Evolutionary conservation across 2,888 invertebrate genomes (phyloP), one percentile per base, ranked within the genome.

Genomic region (Allacma fusca): DNA sequence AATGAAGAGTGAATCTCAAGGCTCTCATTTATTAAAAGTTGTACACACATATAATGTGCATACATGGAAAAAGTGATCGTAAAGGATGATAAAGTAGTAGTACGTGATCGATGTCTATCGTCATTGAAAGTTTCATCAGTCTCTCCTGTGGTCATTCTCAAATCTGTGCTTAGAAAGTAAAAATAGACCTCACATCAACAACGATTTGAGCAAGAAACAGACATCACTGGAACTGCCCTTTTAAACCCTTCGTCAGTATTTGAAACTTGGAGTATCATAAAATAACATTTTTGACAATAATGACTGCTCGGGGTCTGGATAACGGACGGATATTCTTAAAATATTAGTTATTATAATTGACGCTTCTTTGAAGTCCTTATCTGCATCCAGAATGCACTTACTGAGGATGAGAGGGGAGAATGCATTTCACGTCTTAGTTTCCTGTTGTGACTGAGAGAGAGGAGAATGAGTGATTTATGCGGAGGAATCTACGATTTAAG

Each of bases 131-230:
- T 57, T 57, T 57, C 21, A 21, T 34, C 57, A 21, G 19, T 21
- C 24, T 62, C 62, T 62, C 62, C 24, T 62, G 62, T 62, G 62
- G 62, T 62, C 62, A 24, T 12, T 26, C n/a, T 26, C 5, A 7
- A 24, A 62, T 57, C n/a, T 57, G 16, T 57, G 57, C 57, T 57
- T 4, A 16, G 57, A 21, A 19, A 21, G 57, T 57, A 21, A 21
- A 57, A 57, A 57, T 19, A 57, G 57, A 57, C 57, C 57, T 57
- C 57, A 57, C 34, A 34, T 34, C 34, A 34, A 34, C 34, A 34
- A 34, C 34, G 9, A 34, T 34, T 34, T 34, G 9, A 34, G 34
- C 34, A 34, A 34, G n/a, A n/a, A n/a, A n/a, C 34, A 4, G 9
- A 9, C 34, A 34, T 7, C 34, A 7, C 9, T 34, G 34, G 9